Evolutionary conservation across 2,113 vertebrate species (phyloP).

Genomic region (Rutilus rutilus): DNA sequence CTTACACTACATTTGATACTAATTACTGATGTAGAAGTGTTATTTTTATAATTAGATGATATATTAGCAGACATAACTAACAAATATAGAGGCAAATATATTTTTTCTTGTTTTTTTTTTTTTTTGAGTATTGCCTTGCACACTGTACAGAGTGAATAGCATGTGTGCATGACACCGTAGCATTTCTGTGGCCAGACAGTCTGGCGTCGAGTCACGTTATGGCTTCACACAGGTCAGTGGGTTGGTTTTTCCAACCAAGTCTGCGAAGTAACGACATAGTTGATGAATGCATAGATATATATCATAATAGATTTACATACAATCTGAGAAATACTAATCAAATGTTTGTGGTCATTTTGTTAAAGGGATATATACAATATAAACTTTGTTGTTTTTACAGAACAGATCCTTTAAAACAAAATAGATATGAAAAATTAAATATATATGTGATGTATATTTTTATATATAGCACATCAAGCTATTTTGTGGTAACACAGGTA

Average conservation of each 20-base stretch:
- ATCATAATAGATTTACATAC: constrained; percentile 17
- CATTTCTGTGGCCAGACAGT: constrained; percentile 24
- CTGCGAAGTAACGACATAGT: constrained; percentile 23
- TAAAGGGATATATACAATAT: constrained; percentile 37
- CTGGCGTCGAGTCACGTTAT: constrained; percentile 46
- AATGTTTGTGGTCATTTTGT: constrained; percentile 36
- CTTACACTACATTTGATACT: constrained; percentile 41
- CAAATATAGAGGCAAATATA: constrained; percentile 40
- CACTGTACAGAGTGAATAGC: constrained; percentile 65
- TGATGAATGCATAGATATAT: constrained; percentile 30
- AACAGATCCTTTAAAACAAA: constrained; percentile 67
- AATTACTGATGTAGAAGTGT: constrained; percentile 55
- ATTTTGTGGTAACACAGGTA: constrained; percentile 75
- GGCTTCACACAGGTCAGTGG: constrained; percentile 30
- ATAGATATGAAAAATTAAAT: constrained; percentile 60
- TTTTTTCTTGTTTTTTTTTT: constrained; percentile 14
- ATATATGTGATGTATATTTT: constrained; percentile 79
- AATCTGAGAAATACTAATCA: constrained; percentile 37
- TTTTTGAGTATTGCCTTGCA: constrained; percentile 50
- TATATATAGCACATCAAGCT: constrained; percentile 74
- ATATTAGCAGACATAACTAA: constrained; percentile 27
- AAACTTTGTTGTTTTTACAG: constrained; percentile 69
- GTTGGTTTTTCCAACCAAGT: constrained; percentile 25
- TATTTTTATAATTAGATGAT: constrained; percentile 56
- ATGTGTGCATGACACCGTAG: constrained; percentile 72